Evolutionary conservation across 2,797 vertebrate species (phyloP).

Genomic region (Monodelphis domestica): DNA sequence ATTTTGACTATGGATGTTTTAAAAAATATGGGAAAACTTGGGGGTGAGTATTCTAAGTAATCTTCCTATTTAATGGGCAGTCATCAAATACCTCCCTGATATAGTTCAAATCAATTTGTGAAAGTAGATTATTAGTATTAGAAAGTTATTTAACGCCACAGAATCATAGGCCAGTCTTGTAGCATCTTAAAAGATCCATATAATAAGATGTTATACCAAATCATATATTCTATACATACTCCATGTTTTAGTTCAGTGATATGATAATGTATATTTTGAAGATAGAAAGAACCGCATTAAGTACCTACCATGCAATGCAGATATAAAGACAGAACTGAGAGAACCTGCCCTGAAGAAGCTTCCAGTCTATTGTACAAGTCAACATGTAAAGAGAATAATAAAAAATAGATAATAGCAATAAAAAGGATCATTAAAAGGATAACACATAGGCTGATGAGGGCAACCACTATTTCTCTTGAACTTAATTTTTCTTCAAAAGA

Average conservation of each 20-base stretch:
- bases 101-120: not conserved
- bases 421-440: not conserved
- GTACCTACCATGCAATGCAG: no score
- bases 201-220: not conserved
- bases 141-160: not conserved
- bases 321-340: no score
- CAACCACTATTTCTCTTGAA: not conserved
- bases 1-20: slow-evolving; percentile 67
- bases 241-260: not conserved
- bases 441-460: not conserved
- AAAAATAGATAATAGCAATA: not conserved
- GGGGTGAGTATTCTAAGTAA: slow-evolving; percentile 52
- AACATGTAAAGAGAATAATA: no score
- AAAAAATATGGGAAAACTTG: slow-evolving; percentile 63
- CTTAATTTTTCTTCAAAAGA: no score
- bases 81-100: not conserved
- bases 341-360: not conserved
- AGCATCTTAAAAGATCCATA: not conserved
- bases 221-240: not conserved
- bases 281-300: not conserved
- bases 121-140: not conserved
- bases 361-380: not conserved
- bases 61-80: not conserved
- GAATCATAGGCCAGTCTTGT: not conserved
- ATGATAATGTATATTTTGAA: not conserved